A percentile compares a stretch with the other conserved stretches of the same genome.
Evolutionary conservation across 2,113 vertebrate genomes (phyloP).

Genomic region (Apteryx owenii): DNA sequence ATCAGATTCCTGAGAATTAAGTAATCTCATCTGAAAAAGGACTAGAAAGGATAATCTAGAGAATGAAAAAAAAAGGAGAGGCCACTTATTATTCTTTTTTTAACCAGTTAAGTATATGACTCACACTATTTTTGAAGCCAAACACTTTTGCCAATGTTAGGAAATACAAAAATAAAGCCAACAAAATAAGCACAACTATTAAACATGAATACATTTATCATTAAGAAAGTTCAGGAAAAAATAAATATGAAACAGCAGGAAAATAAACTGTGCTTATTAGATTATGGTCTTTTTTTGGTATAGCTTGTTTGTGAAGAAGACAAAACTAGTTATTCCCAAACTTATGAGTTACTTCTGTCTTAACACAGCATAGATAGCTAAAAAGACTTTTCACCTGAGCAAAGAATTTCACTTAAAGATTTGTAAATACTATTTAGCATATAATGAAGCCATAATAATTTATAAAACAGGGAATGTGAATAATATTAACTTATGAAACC

Average conservation of each 20-base stretch:
- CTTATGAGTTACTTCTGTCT: background rate
- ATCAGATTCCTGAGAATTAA: background rate
- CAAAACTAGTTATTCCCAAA: background rate
- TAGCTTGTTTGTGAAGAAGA: background rate
- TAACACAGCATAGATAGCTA: background rate
- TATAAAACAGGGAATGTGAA: background rate
- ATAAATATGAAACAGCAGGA: background rate
- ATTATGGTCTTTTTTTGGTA: background rate
- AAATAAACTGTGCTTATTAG: background rate
- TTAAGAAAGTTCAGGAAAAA: background rate
- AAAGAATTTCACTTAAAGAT: background rate
- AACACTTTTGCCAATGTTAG: background rate
- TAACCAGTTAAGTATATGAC: background rate
- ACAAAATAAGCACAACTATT: background rate
- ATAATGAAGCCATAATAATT: background rate
- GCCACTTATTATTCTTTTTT: background rate
- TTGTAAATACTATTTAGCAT: background rate
- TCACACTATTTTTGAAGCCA: background rate
- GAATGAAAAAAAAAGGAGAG: background rate
- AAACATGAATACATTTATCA: background rate
- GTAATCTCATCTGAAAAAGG: background rate
- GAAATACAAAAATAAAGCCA: background rate
- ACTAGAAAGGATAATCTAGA: background rate
- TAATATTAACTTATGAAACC: background rate
- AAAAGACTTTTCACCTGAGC: background rate